These are phyloP conservation scores for Brachypteracias leptosomus DNA, from an alignment of 2,113 vertebrate species.

Conservation along the genomic window DNA sequence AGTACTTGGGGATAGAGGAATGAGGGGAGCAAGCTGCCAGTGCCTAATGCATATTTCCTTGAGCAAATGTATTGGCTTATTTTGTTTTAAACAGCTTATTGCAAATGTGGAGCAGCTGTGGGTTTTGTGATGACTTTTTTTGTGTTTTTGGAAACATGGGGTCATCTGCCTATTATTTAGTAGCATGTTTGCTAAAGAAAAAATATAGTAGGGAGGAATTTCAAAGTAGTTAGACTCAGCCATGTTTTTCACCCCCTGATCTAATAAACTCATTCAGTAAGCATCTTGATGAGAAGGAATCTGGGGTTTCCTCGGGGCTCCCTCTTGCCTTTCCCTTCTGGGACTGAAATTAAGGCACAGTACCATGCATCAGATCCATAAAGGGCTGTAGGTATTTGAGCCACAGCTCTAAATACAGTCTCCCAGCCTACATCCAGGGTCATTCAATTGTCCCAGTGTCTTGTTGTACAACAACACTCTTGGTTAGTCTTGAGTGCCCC, in stretches of 20 bases:
- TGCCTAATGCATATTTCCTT: neutral
- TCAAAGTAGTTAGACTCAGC: neutral
- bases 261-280: neutral
- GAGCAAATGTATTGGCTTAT: neutral
- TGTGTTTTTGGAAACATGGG: neutral
- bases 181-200: neutral
- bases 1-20: neutral
- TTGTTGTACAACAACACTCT: neutral
- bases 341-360: neutral
- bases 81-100: constrained; percentile 38
- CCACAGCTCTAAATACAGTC: neutral
- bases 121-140: neutral
- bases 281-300: neutral
- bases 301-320: neutral
- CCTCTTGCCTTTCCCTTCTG: neutral
- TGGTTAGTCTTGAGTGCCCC: neutral
- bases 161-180: neutral
- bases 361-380: neutral
- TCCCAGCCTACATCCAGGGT: neutral
- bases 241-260: neutral
- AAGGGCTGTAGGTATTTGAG: neutral
- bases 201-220: neutral
- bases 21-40: constrained; percentile 36
- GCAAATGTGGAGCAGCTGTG: constrained; percentile 52
- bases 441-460: neutral